Conservation (phyloP, 2,797 vertebrate species). For the Hippopotamyrus pictus region DNA sequence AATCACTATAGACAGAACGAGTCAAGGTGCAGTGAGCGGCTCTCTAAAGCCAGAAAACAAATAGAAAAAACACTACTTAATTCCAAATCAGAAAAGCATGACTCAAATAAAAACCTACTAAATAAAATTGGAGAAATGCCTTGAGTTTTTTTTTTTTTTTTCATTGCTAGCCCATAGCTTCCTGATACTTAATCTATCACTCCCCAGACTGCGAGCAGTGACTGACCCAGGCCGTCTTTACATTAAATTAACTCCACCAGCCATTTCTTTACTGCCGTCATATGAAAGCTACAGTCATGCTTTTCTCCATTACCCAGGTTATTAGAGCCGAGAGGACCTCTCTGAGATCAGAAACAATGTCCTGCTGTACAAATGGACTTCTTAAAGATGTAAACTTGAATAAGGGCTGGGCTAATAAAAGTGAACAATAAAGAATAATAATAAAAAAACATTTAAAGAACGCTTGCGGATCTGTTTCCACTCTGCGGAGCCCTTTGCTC, state of each 20-base stretch:
- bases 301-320: conserved; percentile 55
- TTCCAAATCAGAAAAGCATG: conserved; percentile 30
- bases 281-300: conserved; percentile 48
- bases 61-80: conserved; percentile 29
- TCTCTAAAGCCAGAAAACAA: conserved; percentile 11
- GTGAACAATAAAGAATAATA: background rate
- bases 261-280: conserved; percentile 56
- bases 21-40: conserved; percentile 11
- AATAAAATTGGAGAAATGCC: conserved; percentile 33
- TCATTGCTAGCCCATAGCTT: conserved; percentile 39
- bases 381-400: background rate
- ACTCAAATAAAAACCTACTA: conserved; percentile 37
- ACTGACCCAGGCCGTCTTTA: conserved; percentile 58
- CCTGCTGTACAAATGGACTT: background rate
- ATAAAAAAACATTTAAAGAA: conserved; percentile 11
- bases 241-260: conserved; percentile 57
- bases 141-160: conserved; percentile 43
- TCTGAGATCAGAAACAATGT: conserved; percentile 22
- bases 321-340: conserved; percentile 53
- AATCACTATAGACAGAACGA: background rate
- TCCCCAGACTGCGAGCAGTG: conserved; percentile 49
- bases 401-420: background rate
- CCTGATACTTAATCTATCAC: conserved; percentile 59
- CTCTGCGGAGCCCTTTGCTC: background rate
- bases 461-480: background rate